Conservation (phyloP, 2,113 vertebrate species). For the Tyto alba region DNA sequence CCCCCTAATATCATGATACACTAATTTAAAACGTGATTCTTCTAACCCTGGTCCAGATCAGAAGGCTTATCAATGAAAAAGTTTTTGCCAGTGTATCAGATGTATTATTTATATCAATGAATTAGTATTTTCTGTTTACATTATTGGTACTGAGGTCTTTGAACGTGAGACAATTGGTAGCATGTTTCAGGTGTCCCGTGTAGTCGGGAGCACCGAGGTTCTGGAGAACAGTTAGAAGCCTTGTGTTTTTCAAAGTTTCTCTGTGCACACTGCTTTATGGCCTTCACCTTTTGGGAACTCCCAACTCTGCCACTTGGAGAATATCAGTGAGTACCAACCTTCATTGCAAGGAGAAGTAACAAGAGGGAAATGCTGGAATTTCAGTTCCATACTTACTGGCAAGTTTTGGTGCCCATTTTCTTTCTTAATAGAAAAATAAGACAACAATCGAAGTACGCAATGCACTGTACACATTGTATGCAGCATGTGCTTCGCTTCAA, state of each 20-base stretch:
- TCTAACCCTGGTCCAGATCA: neutral
- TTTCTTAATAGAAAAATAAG: neutral
- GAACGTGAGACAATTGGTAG: neutral
- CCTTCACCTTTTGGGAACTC: neutral
- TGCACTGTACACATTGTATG: neutral
- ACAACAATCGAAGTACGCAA: neutral
- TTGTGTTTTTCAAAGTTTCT: neutral
- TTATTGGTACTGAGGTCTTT: neutral
- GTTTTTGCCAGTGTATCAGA: neutral
- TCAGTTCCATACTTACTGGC: neutral
- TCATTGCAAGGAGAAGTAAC: neutral
- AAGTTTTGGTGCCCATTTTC: neutral
- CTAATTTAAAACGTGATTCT: neutral
- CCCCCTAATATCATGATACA: neutral
- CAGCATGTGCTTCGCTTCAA: neutral
- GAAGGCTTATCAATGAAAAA: neutral
- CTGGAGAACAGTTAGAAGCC: neutral
- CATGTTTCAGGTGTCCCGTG: rapidly evolving
- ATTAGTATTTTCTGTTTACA: neutral
- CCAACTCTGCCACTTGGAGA: neutral
- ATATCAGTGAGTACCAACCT: neutral
- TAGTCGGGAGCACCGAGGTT: neutral
- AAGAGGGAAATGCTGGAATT: neutral
- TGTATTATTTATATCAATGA: neutral
- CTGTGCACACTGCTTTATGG: neutral